Base-by-base conservation (phyloP, 2,113 vertebrate species). In the Brachyhypopomus occidentalis region DNA sequence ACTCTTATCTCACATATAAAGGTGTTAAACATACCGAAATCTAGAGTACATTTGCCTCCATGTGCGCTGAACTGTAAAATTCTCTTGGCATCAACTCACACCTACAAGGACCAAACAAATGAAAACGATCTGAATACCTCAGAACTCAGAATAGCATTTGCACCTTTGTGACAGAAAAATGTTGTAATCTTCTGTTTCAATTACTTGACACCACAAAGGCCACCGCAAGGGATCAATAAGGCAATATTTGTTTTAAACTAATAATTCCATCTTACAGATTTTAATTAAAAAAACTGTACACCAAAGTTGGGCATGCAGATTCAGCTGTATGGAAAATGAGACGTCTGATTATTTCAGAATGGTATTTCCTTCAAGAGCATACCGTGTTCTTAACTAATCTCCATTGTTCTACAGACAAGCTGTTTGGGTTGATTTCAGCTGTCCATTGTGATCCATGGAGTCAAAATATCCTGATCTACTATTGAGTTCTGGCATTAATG, bases 21-120 rank as follows among this genome's bases (percentile, higher is more conserved):
- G 41, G 27, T 63, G 64, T 45, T 75, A 71, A 75, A 71, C 64
- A 58, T 30, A 52, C 45, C 12, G 12, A 52, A 52, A 62, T 73
- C 84, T 60, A 66, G 84, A 1, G 76, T 82, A 75, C 78, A 72
- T 85, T 83, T 84, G 85, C 87, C 86, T 89, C 70, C 82, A 89
- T 87, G 81, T 89, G 80, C 60, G 86, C 84, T 86, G 82, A 60
- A 87, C 88, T 90, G 87, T 89, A 83, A 77, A 72, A 73, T 84
- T 83, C 78, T 83, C 41, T 83, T 81, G 83, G 87, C 85, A 81
- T n/a, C 83, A 88, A 87, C 87, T 85, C 84, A 86, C 86, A 75
- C 41, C 41, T 0, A 23, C 66, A 60, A 16, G 60, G 34, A 75
- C 34, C 9, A 20, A 36, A 60, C 36, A 23, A 12, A 75, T 56